Conservation (phyloP, 2,113 vertebrate species). For the Ageneiosus marmoratus region DNA sequence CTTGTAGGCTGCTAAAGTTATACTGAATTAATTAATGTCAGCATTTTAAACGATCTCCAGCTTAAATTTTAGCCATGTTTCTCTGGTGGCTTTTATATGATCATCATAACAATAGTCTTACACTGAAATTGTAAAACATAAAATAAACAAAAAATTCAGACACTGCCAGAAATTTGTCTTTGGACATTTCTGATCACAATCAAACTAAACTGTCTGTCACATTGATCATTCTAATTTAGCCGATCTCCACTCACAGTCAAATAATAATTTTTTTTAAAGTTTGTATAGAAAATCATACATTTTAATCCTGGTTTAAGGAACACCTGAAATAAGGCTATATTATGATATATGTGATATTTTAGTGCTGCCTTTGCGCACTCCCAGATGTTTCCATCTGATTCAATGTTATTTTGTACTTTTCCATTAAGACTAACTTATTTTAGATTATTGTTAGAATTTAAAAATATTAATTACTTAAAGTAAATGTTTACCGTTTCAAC, state of each 20-base stretch:
- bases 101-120: not conserved
- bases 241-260: not conserved
- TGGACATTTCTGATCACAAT: not conserved
- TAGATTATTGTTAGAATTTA: not conserved
- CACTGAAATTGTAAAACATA: not conserved
- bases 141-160: not conserved
- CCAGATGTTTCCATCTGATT: not conserved
- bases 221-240: not conserved
- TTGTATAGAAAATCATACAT: not conserved
- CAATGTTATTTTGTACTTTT: not conserved
- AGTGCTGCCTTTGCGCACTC: not conserved
- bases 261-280: not conserved
- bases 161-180: not conserved
- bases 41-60: not conserved
- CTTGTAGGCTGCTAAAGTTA: not conserved
- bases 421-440: not conserved
- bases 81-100: not conserved
- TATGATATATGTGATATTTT: not conserved
- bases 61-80: not conserved
- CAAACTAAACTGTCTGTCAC: not conserved
- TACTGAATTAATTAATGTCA: not conserved
- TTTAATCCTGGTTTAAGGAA: not conserved
- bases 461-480: too few species aligned
- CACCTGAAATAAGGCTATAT: not conserved
- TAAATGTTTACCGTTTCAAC: too few species aligned